These are phyloP conservation scores for Arbacia lixula DNA, from an alignment of 53 echinoderm and acorn worm genomes.

Conservation along the genomic window DNA sequence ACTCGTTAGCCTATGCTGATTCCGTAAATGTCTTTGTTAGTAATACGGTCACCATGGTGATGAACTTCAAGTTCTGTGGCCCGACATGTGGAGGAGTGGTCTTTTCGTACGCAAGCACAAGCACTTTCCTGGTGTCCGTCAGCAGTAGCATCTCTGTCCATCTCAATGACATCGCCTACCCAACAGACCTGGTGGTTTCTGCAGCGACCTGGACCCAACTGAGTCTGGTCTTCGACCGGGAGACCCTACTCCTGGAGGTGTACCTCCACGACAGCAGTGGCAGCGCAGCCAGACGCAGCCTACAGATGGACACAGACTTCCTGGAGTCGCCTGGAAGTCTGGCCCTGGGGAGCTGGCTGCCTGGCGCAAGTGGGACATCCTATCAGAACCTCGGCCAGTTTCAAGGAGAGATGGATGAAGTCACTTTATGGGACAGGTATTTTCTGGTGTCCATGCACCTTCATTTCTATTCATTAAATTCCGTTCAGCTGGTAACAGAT, in stretches of 20 bases:
- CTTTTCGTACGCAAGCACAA: slow-evolving; percentile 67
- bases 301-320: slow-evolving; percentile 61
- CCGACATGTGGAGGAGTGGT: slow-evolving; percentile 76
- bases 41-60: slow-evolving; percentile 60
- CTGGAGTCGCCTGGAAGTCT: slow-evolving; percentile 67
- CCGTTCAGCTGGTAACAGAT: too few species aligned
- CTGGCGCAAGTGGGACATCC: slow-evolving; percentile 70
- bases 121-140: slow-evolving; percentile 74
- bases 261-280: slow-evolving; percentile 72
- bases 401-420: slow-evolving; percentile 84
- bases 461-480: background rate
- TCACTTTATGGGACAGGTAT: slow-evolving; percentile 89
- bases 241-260: slow-evolving; percentile 59
- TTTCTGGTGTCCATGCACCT: background rate
- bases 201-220: slow-evolving; percentile 75
- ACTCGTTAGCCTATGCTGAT: slow-evolving; percentile 60
- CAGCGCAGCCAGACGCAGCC: slow-evolving; percentile 56
- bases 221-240: slow-evolving; percentile 74
- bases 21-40: slow-evolving; percentile 22
- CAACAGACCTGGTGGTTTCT: slow-evolving; percentile 70
- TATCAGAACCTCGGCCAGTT: slow-evolving; percentile 63
- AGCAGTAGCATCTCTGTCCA: slow-evolving; percentile 70
- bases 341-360: slow-evolving; percentile 80
- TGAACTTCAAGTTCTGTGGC: slow-evolving; percentile 73
- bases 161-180: slow-evolving; percentile 55